Evolutionary conservation across 2,888 invertebrate genomes (phyloP), one percentile per base, ranked within the genome.

Genomic region (Clistopyga incitator): DNA sequence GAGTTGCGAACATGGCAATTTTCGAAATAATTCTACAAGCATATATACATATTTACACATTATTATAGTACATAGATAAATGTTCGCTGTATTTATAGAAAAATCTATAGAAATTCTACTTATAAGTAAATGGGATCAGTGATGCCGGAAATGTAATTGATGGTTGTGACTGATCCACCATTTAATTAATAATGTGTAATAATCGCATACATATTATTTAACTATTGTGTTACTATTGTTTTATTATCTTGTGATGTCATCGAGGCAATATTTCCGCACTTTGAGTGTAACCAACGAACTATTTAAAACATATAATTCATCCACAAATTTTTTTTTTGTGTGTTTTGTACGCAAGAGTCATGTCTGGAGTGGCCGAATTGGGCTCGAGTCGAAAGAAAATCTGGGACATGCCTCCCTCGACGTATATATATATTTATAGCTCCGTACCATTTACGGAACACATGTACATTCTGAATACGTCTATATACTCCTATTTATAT

Each of bases 151-250:
- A 71, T 38, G 47, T 71, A 75, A 79, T 76, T 70, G 59, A 52
- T 47, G 25, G 15, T 64, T 56, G 74, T 54, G 29, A 76, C 29
- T 18, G 42, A 70, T 54, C 45, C 18, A 50, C 20, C 23, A 81
- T 76, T 76, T 80, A 61, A 78, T 84, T 82, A 80, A 81, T 81
- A 79, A 81, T 81, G 77, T 70, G 15, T 61, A 70, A 80, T 59
- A 29, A 75, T 82, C 78, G 68, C 80, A 61, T 79, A 52, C 74
- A 81, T 75, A 56, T 64, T 65, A 72, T 72, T 65, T 71, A 42
- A 59, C n/a, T 61, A 52, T 72, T 52, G 20, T 34, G 61, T 80
- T 80, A 18, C 61, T 64, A 18, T 81, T 38, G 75, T 70, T 81
- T 23, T 76, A 45, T 34, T 50, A 76, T 23, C 50, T 42, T 45